Percentiles rank a stretch among this genome's conserved stretches.
These are phyloP conservation scores for Muscicapa adusta DNA, from an alignment of 2,113 vertebrate species.

Conservation along the genomic window DNA sequence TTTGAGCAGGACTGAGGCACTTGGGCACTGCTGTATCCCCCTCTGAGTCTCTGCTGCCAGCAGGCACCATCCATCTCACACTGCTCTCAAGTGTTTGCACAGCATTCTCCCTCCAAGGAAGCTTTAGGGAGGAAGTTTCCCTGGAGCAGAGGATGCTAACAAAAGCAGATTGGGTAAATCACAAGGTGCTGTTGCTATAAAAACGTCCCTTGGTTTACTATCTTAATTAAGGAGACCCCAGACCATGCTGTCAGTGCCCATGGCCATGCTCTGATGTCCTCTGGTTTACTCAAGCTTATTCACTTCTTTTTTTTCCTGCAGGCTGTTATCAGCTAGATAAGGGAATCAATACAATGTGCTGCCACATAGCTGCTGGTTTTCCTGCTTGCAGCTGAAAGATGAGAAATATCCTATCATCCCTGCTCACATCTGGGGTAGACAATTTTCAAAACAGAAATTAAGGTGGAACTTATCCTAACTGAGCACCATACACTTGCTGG, in stretches of 20 bases:
- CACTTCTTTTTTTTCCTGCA: not conserved
- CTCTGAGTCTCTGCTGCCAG: not conserved
- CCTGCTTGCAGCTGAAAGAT: not conserved
- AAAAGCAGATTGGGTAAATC: not conserved
- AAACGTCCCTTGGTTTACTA: not conserved
- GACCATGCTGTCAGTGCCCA: rapidly evolving
- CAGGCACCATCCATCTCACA: not conserved
- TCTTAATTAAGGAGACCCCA: not conserved
- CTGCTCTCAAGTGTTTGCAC: rapidly evolving
- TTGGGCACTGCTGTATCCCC: not conserved
- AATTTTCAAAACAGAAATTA: not conserved
- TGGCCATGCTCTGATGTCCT: rapidly evolving
- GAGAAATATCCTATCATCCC: not conserved
- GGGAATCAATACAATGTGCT: not conserved
- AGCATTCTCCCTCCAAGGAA: not conserved
- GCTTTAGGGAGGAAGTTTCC: not conserved
- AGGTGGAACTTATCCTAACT: not conserved
- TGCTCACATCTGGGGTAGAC: not conserved
- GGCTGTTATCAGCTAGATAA: not conserved
- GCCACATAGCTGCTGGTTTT: rapidly evolving
- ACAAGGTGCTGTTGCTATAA: not conserved
- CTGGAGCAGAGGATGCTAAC: not conserved
- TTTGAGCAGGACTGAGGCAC: not conserved
- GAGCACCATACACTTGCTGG: not conserved
- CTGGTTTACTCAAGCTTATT: not conserved